Evolutionary conservation across 2,797 vertebrate genomes (phyloP), one percentile per base, ranked within the genome.

Genomic region (Xiphorhynchus erythropygius): DNA sequence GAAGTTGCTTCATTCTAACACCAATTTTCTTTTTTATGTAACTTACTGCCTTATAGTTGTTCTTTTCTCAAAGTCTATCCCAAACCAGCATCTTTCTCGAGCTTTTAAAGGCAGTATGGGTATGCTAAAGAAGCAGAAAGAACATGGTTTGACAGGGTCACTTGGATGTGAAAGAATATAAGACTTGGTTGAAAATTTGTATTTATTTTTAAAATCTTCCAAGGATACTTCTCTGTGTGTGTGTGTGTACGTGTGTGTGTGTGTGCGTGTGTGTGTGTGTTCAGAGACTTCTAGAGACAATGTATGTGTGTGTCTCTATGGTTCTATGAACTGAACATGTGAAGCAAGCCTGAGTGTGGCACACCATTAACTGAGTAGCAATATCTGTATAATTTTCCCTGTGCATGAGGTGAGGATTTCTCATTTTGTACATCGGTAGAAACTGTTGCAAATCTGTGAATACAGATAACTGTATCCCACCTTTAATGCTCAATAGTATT

Each of bases 361-460:
- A 73, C 39, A 37, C 7, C 28, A 19, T 80, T 71, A 91, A 30
- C 50, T 84, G 94, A 92, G 85, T 37, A 87, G 28, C 78, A 91
- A 90, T 71, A 47, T 68, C 56, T 92, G 52, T 64, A 18, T 89
- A 84, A 94, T 89, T 94, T 65, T 87, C 47, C 75, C 52, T 90
- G 83, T 53, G 75, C 69, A 80, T 3, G n/a, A 94, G 81, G 75
- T 2, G 0, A 83, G 47, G 33, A 90, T 89, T 97, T 97, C 80
- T 95, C 81, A 93, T 97, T 97, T 96, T 92, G 94, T 95, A 92
- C 83, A 74, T 82, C 41, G 4, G 44, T 84, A 95, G 73, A 90
- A 94, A 87, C 30, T 84, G 68, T 71, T 89, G 47, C 37, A 95
- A 74, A 70, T 87, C 80, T 80, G 32, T 3, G 23, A 87, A 93